Percentiles rank a stretch among this genome's conserved stretches.
phyloP scores from a whole-genome alignment of 2,113 vertebrate genomes.

The Suncus etruscus region DNA sequence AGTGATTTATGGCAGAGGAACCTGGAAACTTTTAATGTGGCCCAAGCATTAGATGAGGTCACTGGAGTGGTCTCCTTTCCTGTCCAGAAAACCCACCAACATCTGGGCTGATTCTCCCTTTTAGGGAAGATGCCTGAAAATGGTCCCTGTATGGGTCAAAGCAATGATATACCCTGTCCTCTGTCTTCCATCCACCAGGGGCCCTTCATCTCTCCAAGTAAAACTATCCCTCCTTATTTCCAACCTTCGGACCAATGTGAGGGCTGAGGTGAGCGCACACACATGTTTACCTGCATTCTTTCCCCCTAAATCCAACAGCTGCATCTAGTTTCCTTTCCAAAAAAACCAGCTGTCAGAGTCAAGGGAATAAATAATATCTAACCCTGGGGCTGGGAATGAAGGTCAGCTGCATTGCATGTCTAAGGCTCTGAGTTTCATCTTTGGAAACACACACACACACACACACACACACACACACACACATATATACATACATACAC shows the following conservation, averaged over 20 bases:
- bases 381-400: too few relatives aligned
- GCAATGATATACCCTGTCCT: not conserved
- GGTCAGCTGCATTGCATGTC: too few relatives aligned
- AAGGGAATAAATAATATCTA: not conserved
- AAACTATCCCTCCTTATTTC: not conserved
- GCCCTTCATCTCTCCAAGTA: not conserved
- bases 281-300: not conserved
- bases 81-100: not conserved
- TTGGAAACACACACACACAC: too few relatives aligned
- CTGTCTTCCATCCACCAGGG: too few relatives aligned
- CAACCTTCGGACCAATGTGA: too few relatives aligned
- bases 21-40: not conserved
- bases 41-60: not conserved
- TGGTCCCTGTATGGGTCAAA: not conserved
- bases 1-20: not conserved
- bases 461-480: too few relatives aligned
- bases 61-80: not conserved
- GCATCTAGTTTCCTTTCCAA: constrained; percentile 12
- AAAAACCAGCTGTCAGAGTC: not conserved
- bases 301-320: not conserved
- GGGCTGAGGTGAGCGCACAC: too few relatives aligned
- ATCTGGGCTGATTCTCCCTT: not conserved
- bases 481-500: too few relatives aligned
- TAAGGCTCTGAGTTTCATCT: too few relatives aligned
- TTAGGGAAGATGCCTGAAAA: not conserved